Evolutionary conservation across 1,140 invertebrate genomes (phyloP).

Genomic region (Eupeodes corollae): DNA sequence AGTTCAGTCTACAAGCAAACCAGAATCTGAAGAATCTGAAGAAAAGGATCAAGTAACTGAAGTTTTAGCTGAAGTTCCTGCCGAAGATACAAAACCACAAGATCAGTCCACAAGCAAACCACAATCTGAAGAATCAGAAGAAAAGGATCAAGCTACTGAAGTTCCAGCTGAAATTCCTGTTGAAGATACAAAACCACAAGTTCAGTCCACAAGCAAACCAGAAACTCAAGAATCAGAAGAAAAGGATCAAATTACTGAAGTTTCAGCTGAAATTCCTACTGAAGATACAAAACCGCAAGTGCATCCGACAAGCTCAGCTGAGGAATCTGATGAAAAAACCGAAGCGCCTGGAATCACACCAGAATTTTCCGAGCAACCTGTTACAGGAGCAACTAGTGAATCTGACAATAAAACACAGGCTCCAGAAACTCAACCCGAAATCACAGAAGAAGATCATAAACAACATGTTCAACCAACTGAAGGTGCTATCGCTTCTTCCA

Average conservation of each 20-base stretch:
- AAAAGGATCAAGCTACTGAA: background rate
- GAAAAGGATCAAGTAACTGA: background rate
- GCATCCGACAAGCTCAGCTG: background rate
- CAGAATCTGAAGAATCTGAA: background rate
- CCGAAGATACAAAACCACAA: constrained; percentile 7
- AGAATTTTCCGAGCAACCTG: background rate
- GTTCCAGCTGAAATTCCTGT: background rate
- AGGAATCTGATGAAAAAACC: constrained; percentile 1
- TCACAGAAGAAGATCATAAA: constrained; percentile 1
- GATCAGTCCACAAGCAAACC: constrained; percentile 9
- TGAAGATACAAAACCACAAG: constrained; percentile 4
- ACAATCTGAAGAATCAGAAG: too few species aligned
- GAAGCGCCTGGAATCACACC: background rate
- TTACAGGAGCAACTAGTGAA: background rate
- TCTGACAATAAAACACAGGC: background rate
- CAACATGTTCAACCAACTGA: constrained; percentile 8
- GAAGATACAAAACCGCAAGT: background rate
- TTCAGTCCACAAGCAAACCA: background rate
- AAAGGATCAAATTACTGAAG: background rate
- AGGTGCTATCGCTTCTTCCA: constrained; percentile 5
- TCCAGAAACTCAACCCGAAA: constrained; percentile 4
- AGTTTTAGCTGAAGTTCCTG: background rate
- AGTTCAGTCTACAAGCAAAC: background rate
- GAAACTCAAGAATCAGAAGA: background rate
- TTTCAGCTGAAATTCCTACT: background rate